Base-by-base conservation (phyloP, 1,140 invertebrate genomes). In the Lasioglossum albipes region DNA sequence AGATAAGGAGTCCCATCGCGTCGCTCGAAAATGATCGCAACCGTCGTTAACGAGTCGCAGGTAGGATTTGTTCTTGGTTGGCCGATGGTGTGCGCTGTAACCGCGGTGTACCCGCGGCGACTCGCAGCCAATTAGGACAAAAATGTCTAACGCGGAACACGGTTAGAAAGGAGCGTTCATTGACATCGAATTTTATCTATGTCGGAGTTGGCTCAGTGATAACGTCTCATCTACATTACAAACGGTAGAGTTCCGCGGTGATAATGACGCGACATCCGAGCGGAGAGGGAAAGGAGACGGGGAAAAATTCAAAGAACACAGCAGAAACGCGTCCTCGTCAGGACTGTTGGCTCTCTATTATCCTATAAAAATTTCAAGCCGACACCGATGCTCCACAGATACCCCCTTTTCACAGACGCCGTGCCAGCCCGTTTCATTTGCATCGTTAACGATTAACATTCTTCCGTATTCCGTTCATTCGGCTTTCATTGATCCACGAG, bases 111-210 rank as follows among this genome's bases (percentile, higher is more conserved):
- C 27, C 69, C 49, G 74, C 70, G 27, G 7, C 1, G 7, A 45
- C 57, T 42, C 68, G 45, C 52, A 27, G 77, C 71, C 71, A 79
- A 79, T 79, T 79, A 79, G 77, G 71, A 74, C 41, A 36, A 65
- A 79, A 66, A 45, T 27, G 62, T 66, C 77, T 74, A 45, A 79
- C 59, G 65, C 62, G 70, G 49, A 52, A 31, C 36, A 42, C 76
- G 70, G 70, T 67, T 66, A 41, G 70, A 81, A 84, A 64, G 41
- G 64, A 42, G 64, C 84, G 83, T 85, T 84, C 84, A 41, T 85
- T 84, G 83, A 81, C 83, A 77, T 77, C 73, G 67, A 81, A 85
- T 36, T 84, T 85, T 85, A 85, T 85, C 83, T 84, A 73, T 59
- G 49, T 61, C 64, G 74, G 75, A 84, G 84, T 85, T 64, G 54